These are phyloP conservation scores for Acrossocheilus wenchowensis DNA, from an alignment of 2,797 vertebrate species.

Conservation along the genomic window DNA sequence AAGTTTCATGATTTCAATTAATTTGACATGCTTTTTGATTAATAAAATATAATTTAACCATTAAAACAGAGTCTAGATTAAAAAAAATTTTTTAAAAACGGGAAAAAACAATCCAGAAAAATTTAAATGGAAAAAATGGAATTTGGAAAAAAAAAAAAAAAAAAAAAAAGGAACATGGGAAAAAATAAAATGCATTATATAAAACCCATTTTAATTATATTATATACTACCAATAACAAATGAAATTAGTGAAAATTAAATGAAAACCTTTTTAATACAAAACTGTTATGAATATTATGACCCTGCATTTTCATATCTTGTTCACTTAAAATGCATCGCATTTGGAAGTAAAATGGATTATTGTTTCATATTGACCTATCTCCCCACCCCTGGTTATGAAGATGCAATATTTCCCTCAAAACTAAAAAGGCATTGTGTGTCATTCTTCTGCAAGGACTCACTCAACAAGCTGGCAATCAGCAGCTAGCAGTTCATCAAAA, in stretches of 20 bases:
- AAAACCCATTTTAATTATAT: neutral
- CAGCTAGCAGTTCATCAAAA: constrained; percentile 16
- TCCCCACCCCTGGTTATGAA: neutral
- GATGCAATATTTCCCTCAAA: neutral
- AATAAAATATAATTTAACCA: no score
- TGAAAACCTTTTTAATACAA: neutral
- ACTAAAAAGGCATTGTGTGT: neutral
- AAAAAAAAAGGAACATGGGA: no score
- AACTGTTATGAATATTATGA: neutral
- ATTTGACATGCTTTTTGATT: no score
- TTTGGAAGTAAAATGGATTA: neutral
- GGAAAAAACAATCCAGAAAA: no score
- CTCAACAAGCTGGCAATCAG: neutral
- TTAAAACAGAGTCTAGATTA: no score
- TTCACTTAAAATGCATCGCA: neutral
- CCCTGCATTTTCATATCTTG: neutral
- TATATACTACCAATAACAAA: no score
- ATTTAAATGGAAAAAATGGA: no score
- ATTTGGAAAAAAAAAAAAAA: no score
- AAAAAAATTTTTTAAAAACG: no score
- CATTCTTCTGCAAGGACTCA: constrained; percentile 10
- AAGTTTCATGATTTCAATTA: no score
- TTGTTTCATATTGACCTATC: neutral
- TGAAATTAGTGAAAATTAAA: neutral
- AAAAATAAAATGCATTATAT: no score